A percentile compares a stretch with the other conserved stretches of the same genome.
Evolutionary conservation across 2,888 invertebrate species (phyloP).

Genomic region (Deroplatys truncata): DNA sequence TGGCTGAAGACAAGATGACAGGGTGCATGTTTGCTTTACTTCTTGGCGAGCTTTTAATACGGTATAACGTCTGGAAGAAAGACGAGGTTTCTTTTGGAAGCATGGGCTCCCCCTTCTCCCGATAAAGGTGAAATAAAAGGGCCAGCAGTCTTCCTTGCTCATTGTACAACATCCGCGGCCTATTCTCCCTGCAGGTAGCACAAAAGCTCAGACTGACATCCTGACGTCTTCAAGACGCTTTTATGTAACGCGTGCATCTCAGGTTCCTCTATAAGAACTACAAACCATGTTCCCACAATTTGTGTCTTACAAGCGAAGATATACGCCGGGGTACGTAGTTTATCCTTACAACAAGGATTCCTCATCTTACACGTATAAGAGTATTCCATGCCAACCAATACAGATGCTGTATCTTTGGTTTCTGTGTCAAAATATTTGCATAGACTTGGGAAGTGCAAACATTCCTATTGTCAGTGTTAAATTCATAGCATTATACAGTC

Average conservation of each 20-base stretch:
- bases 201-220: conserved; percentile 19
- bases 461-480: too few relatives aligned
- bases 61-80: conserved; percentile 23
- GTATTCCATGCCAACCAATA: too few relatives aligned
- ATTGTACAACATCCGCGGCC: not conserved
- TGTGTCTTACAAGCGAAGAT: not conserved
- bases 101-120: not conserved
- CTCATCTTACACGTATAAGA: too few relatives aligned
- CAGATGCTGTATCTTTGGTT: too few relatives aligned
- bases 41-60: conserved; percentile 11
- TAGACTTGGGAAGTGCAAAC: too few relatives aligned
- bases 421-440: too few relatives aligned
- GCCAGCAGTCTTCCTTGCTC: not conserved
- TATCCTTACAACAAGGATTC: too few relatives aligned
- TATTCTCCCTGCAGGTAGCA: not conserved
- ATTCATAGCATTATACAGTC: too few relatives aligned
- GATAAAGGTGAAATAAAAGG: not conserved
- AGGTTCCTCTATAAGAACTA: not conserved
- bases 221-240: conserved; percentile 27
- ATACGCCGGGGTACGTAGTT: too few relatives aligned
- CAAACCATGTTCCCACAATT: not conserved
- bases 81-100: conserved; percentile 4
- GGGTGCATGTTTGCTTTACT: conserved; percentile 22
- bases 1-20: conserved; percentile 2
- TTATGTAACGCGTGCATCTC: conserved; percentile 1